These are phyloP conservation scores for Thunnus albacares DNA, from an alignment of 2,797 vertebrate species.

Conservation along the genomic window DNA sequence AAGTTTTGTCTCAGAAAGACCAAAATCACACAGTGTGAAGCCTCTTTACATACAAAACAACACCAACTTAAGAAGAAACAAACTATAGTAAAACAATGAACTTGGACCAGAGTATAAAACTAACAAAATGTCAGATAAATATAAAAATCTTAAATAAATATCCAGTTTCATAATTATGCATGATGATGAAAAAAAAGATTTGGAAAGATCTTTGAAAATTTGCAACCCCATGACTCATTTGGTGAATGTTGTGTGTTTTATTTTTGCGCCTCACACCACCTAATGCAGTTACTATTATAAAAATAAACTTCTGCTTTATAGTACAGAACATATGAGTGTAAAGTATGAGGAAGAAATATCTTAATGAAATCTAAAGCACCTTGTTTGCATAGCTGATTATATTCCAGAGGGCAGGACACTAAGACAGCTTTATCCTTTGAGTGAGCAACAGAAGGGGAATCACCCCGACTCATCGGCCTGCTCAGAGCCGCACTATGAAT, in stretches of 20 bases:
- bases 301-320: too few species aligned
- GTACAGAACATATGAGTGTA: too few species aligned
- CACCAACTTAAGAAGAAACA: not conserved
- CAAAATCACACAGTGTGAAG: too few species aligned
- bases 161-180: too few species aligned
- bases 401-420: not conserved
- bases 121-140: not conserved
- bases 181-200: not conserved
- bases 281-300: too few species aligned
- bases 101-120: not conserved
- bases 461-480: conserved; percentile 14
- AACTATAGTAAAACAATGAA: not conserved
- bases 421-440: not conserved
- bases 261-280: too few species aligned
- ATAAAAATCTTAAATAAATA: not conserved
- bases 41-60: not conserved
- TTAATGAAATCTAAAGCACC: not conserved
- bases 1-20: too few species aligned
- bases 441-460: conserved; percentile 42
- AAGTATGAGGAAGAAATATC: not conserved
- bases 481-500: conserved; percentile 38
- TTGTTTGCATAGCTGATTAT: not conserved
- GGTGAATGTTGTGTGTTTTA: not conserved
- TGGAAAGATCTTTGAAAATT: too few species aligned
- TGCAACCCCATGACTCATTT: not conserved